Evolutionary conservation across 1,140 invertebrate species (phyloP), one percentile per base, ranked within the genome.

Genomic region (Pogonomyrmex barbatus): DNA sequence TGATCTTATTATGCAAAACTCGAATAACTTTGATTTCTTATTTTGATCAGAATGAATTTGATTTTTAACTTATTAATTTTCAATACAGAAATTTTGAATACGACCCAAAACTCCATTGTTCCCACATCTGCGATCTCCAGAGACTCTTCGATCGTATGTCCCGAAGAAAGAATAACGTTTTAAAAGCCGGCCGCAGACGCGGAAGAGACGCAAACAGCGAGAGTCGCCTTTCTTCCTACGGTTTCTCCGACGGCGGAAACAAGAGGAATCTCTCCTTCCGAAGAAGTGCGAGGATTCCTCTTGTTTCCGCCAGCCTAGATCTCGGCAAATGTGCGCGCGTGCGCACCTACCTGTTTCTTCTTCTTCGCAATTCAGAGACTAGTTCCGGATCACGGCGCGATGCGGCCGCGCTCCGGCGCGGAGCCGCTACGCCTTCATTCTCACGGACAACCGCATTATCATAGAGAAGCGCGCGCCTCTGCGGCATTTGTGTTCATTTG

Each of bases 301-400:
- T 24, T 24, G 24, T 24, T 24, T 24, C 24, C 24, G 42, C 17
- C 17, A 52, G 39, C 68, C 65, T 76, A 54, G 39, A 42, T 68
- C 45, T 24, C n/a, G 24, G 6, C 17, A 8, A 60, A 36, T 2
- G 17, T n/a, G 39, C 42, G 62, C 17, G n/a, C n/a, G n/a, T 36
- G 47, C 50, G 42, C 63, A 39, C 78, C 78, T 39, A 81, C 65
- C 62, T 68, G 88, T 89, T 86, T 87, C 76, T 81, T 88, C 70
- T 81, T 88, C 63, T 36, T 82, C 70, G 71, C 63, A 45, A 45
- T 67, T 77, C 67, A 58, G 77, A 54, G 84, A 88, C 65, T 89
- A 71, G 87, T 88, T 89, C 88, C 87, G 81, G 87, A 88, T 70
- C 76, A 88, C 83, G 88, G 56, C 71, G 82, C 88, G 50, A 88